Conservation (phyloP, 2,113 vertebrate species). For the Ophiodon elongatus region DNA sequence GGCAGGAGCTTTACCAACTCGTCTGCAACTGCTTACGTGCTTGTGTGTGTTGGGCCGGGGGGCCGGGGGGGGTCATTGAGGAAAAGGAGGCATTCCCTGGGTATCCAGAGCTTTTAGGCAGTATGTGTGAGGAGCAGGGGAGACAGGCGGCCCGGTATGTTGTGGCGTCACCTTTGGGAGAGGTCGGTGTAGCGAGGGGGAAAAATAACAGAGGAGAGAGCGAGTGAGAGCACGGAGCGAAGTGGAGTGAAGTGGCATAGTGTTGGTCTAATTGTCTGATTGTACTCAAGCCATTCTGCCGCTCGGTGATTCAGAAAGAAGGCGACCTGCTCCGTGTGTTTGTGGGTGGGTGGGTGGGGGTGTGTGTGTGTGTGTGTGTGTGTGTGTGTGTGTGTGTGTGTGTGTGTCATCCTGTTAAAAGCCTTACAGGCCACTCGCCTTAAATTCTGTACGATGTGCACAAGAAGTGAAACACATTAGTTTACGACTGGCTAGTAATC, state of each 20-base stretch:
- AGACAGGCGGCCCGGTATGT: conserved; percentile 14
- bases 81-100: conserved; percentile 57
- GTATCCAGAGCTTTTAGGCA: conserved; percentile 73
- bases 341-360: neutral
- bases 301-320: conserved; percentile 55
- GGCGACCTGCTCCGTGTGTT: neutral
- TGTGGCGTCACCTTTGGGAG: conserved; percentile 43
- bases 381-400: conserved; percentile 27
- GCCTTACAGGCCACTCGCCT: conserved; percentile 65
- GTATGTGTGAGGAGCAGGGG: conserved; percentile 40
- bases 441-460: conserved; percentile 59
- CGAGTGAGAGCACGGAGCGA: conserved; percentile 34
- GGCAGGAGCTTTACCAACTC: conserved; percentile 17
- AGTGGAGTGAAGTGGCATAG: conserved; percentile 57
- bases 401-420: conserved; percentile 71
- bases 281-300: conserved; percentile 74
- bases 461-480: conserved; percentile 44
- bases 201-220: neutral
- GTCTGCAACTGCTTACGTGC: conserved; percentile 29
- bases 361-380: conserved; percentile 21
- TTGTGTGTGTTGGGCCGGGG: conserved; percentile 23
- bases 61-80: conserved; percentile 23
- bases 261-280: conserved; percentile 77
- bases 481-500: conserved; percentile 76
- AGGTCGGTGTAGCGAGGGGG: conserved; percentile 10